Base-by-base conservation (phyloP, 2,888 invertebrate species). In the Drosophila suboccidentalis region DNA sequence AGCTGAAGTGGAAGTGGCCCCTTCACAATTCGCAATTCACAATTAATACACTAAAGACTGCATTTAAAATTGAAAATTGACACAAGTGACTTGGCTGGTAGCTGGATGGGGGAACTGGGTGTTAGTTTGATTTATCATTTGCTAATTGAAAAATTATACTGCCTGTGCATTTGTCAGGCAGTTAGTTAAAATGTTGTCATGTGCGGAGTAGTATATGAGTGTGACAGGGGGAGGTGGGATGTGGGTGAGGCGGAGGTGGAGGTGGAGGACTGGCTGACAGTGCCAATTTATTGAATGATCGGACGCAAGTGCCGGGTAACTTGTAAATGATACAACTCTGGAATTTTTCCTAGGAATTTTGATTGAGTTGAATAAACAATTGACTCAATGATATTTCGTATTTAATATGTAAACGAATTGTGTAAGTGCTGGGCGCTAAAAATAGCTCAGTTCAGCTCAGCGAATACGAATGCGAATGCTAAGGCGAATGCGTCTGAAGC, bases 101-200 rank as follows among this genome's bases (percentile, higher is more conserved):
- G 39, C n/a, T 62, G 13, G 38, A 26, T 54, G 65, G 8, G 8
- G 43, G 29, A 50, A 47, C 43, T 62, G 80, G 82, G 86, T 85
- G 87, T 86, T 80, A 82, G 82, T 86, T 85, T 88, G 88, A 88
- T 88, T 88, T 89, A 88, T 89, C 79, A 88, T 82, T 86, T 87
- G 89, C 77, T 89, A 89, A 89, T 87, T 87, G 88, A 84, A 87
- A 89, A 89, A 88, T 88, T 89, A 89, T 89, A 87, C 81, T 77
- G 79, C 73, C 78, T 69, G 65, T 74, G 75, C 62, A 80, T 73
- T 83, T 86, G 89, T 88, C 84, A 87, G 82, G 78, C 75, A 82
- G 84, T 87, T 87, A 87, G 79, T 79, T 87, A 74, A 86, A 80
- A 74, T 79, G 80, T 80, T 85, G 85, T 80, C 85, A 87, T 59